Conservation (phyloP, 2,797 vertebrate species). For the Danio albolineatus region DNA sequence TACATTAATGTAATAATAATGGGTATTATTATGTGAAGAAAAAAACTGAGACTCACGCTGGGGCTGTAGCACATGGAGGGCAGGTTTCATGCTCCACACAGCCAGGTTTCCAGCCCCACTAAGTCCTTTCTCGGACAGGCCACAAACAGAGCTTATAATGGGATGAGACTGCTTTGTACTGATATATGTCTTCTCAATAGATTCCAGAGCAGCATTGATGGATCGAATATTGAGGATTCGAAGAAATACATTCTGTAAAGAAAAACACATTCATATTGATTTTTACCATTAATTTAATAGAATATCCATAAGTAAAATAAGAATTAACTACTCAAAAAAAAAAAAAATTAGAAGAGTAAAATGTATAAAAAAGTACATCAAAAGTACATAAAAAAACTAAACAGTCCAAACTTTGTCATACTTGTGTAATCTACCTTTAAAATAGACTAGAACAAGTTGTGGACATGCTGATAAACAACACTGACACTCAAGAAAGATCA, state of each 20-base stretch:
- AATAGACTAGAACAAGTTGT: background rate
- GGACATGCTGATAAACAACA: slow-evolving; percentile 7
- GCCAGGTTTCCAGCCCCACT: slow-evolving; percentile 75
- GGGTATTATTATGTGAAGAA: background rate
- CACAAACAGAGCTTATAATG: slow-evolving; percentile 74
- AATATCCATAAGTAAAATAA: no score
- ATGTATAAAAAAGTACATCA: no score
- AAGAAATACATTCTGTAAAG: slow-evolving; percentile 74
- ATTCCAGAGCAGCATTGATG: slow-evolving; percentile 74
- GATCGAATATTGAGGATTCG: slow-evolving; percentile 78
- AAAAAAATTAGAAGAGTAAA: no score
- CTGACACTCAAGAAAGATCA: background rate
- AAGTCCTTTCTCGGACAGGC: slow-evolving; percentile 75
- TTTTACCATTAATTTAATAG: background rate
- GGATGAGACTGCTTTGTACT: slow-evolving; percentile 80
- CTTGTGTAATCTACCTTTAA: background rate
- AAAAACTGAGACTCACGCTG: slow-evolving; percentile 74
- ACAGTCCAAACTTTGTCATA: background rate
- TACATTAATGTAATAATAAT: no score
- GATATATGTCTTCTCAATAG: slow-evolving; percentile 76
- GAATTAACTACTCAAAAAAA: no score
- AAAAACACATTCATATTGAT: background rate
- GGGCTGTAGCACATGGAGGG: slow-evolving; percentile 78
- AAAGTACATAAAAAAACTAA: background rate
- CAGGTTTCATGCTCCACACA: slow-evolving; percentile 76